A percentile compares a stretch with the other conserved stretches of the same genome.
Conservation (phyloP, 2,888 invertebrate genomes). For the Autographa pulchrina region DNA sequence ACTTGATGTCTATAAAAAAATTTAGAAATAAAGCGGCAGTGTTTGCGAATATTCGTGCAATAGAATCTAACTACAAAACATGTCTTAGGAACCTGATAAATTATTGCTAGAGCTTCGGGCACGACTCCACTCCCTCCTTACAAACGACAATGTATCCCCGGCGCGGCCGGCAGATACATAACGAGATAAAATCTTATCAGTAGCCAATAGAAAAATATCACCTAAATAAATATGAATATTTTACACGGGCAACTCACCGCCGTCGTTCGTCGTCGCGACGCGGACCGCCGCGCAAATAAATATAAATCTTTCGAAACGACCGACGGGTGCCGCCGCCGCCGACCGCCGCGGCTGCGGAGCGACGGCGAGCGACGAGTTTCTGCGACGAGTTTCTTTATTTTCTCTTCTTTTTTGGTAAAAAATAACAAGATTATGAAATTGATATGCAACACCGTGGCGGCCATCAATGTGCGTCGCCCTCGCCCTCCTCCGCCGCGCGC, state of each 20-base stretch:
- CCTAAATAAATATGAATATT: slow-evolving; percentile 88
- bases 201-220: slow-evolving; percentile 90
- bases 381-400: slow-evolving; percentile 69
- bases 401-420: slow-evolving; percentile 83
- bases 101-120: slow-evolving; percentile 88
- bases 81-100: slow-evolving; percentile 89
- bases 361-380: slow-evolving; percentile 61
- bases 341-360: slow-evolving; percentile 44
- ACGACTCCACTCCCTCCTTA: slow-evolving; percentile 71
- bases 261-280: slow-evolving; percentile 64
- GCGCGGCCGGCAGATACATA: slow-evolving; percentile 79
- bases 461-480: slow-evolving; percentile 76
- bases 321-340: slow-evolving; percentile 58
- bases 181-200: slow-evolving; percentile 87
- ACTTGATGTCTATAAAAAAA: slow-evolving; percentile 77
- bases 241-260: slow-evolving; percentile 73
- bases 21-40: slow-evolving; percentile 88
- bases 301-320: slow-evolving; percentile 64
- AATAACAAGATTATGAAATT: slow-evolving; percentile 84
- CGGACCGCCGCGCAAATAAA: slow-evolving; percentile 70
- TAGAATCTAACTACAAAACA: slow-evolving; percentile 89
- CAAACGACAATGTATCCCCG: slow-evolving; percentile 77
- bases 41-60: slow-evolving; percentile 88
- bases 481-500: slow-evolving; percentile 64
- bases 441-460: slow-evolving; percentile 75